Evolutionary conservation across 2,888 invertebrate species (phyloP), one percentile per base, ranked within the genome.

Genomic region (Tipula lateralis): DNA sequence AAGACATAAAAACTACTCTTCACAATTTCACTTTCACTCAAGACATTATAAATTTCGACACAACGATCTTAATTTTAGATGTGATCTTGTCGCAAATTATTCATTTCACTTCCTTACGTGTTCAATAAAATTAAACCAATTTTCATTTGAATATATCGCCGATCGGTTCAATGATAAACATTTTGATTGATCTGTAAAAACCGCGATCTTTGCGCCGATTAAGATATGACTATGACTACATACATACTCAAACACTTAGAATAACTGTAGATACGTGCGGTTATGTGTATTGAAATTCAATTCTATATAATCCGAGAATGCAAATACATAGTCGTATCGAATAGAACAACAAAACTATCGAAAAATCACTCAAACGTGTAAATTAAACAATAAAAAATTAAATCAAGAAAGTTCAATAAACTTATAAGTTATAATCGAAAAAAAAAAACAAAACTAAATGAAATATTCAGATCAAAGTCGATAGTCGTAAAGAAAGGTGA

Each of bases 341-440:
- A 66, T 66, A 66, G 66, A 66, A 66, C 12, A 66, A 66, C 66
- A 66, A 66, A 66, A 66, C 66, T 24, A 66, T 66, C 24, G 66
- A 66, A 66, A 66, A 66, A 66, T 24, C 66, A 66, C n/a, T 66
- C 66, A 66, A 66, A 66, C 66, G 66, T 66, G 66, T 66, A 66
- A 66, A 66, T 66, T 66, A 24, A 24, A 66, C 66, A 66, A 66
- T 24, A 19, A 66, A 66, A 66, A 24, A 24, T 24, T 7, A 66
- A 24, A 24, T 66, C 66, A 66, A 66, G 66, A 66, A 24, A 66
- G 66, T 66, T 66, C 66, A 66, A 66, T 66, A 66, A 66, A 66
- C 66, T 66, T 39, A 12, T 39, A 50, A 50, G 16, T 50, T n/a
- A n/a, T n/a, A n/a, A n/a, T n/a, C n/a, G n/a, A n/a, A n/a, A 39